Conservation (phyloP, 2,113 vertebrate genomes). For the Gasterosteus nipponicus region DNA sequence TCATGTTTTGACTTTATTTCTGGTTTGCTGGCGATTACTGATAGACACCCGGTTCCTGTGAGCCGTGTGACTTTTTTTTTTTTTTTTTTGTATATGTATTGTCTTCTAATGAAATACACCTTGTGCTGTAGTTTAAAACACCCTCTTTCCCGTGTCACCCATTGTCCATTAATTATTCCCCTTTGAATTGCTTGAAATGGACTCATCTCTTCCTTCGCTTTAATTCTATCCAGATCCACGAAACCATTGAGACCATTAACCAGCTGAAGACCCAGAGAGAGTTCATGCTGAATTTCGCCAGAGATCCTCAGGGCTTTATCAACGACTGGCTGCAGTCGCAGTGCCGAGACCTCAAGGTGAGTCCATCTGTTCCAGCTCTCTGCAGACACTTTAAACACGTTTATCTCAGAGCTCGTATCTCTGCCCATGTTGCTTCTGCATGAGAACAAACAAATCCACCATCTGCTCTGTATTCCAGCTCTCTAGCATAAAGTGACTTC, state of each 20-base stretch:
- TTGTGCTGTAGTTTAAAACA: not conserved
- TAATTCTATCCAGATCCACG: slow-evolving; percentile 88
- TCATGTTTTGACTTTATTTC: slow-evolving; percentile 25
- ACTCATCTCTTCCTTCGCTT: not conserved
- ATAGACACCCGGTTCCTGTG: slow-evolving; percentile 38
- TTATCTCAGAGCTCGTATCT: not conserved
- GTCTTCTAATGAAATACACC: not conserved
- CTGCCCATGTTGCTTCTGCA: not conserved
- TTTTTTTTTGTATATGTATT: not conserved
- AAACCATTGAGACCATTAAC: slow-evolving; percentile 99
- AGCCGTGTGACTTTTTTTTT: too few species aligned
- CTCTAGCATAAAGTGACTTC: not conserved
- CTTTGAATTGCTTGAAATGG: not conserved
- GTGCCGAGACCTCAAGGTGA: slow-evolving; percentile 97
- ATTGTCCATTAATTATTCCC: not conserved
- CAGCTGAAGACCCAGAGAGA: slow-evolving; percentile 99
- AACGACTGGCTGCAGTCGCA: slow-evolving; percentile 99
- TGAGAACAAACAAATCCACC: not conserved
- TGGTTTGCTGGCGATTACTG: slow-evolving; percentile 5
- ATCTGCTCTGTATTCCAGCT: not conserved
- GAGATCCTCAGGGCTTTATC: slow-evolving; percentile 99
- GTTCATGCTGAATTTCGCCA: slow-evolving; percentile 99
- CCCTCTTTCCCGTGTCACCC: not conserved
- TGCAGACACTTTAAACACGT: not conserved
- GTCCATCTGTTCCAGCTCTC: not conserved